Base-by-base conservation (phyloP, 2,888 invertebrate species). In the Autographa pulchrina region DNA sequence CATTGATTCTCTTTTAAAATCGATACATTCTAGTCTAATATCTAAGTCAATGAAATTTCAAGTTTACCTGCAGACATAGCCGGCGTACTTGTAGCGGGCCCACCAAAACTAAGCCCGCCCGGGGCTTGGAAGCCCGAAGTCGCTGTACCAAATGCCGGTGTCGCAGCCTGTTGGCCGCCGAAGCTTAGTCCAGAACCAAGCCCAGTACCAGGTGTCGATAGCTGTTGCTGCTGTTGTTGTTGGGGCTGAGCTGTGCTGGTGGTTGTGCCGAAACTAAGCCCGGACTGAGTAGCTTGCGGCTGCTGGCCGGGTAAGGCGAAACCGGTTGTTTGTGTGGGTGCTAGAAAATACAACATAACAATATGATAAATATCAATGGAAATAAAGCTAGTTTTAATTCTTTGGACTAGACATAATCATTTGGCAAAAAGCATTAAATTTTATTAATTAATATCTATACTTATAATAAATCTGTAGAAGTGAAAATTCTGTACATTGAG, bases 61-160 rank as follows among this genome's bases (percentile, higher is more conserved):
- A 77, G 60, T 38, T 20, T 73, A 70, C 80, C 74, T 60, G 73
- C 63, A 62, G 54, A 56, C 25, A 56, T 13, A 20, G 54, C 54
- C 5, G 69, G 63, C 8, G 70, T 64, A 35, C 74, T 65, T 41
- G 66, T 52, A 4, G 72, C 60, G 0, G 78, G 65, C 3, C 62
- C 65, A 41, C 69, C 60, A 62, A 79, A 79, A 68, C 68, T 60
- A 73, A 80, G 72, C n/a, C 65, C 74, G 18, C 75, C 13, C 11
- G 68, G 75, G 9, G 75, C 41, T 48, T 78, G 82, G 6, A 84
- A 84, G n/a, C 74, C 65, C 0, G 82, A 16, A 0, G 81, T 66
- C 14, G 38, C 13, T 0, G 65, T 48, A 0, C 76, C 78, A 14
- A 80, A 81, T 0, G 79, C 69, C 0, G 83, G 64, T 11, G 80